A percentile compares a stretch with the other conserved stretches of the same genome.
These are phyloP conservation scores for Telmatochromis sp. DNA, from an alignment of 2,113 vertebrate species.

Conservation along the genomic window DNA sequence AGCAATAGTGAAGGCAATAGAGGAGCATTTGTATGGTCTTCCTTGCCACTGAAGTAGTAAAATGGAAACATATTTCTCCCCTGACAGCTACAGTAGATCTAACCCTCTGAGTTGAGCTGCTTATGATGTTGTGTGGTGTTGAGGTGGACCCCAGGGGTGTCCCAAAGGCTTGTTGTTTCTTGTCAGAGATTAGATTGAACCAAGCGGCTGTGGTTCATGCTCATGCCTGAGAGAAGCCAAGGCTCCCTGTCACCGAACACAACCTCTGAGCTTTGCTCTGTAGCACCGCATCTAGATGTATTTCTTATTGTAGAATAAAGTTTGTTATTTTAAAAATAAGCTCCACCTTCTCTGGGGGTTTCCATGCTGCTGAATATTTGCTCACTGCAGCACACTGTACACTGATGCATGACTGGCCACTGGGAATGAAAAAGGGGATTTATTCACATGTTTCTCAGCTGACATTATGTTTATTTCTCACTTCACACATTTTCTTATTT, in stretches of 20 bases:
- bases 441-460: not conserved
- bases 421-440: not conserved
- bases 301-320: constrained; percentile 22
- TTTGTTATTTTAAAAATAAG: constrained; percentile 25
- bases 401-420: not conserved
- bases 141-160: constrained; percentile 47
- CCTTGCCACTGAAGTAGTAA: constrained; percentile 55
- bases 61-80: constrained; percentile 61
- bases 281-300: not conserved
- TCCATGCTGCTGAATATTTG: constrained; percentile 1
- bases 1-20: constrained; percentile 48
- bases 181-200: constrained; percentile 78
- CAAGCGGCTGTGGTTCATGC: constrained; percentile 50
- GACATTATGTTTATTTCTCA: not conserved
- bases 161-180: constrained; percentile 68
- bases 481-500: not conserved
- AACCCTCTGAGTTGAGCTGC: constrained; percentile 46
- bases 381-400: not conserved
- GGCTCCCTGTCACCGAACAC: constrained; percentile 39
- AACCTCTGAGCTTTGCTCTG: constrained; percentile 40
- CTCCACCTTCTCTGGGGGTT: not conserved
- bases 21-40: constrained; percentile 29
- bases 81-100: constrained; percentile 55
- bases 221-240: constrained; percentile 48
- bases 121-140: constrained; percentile 61